These are phyloP conservation scores for Carlito syrichta DNA, from an alignment of 2,113 vertebrate species.

Conservation along the genomic window DNA sequence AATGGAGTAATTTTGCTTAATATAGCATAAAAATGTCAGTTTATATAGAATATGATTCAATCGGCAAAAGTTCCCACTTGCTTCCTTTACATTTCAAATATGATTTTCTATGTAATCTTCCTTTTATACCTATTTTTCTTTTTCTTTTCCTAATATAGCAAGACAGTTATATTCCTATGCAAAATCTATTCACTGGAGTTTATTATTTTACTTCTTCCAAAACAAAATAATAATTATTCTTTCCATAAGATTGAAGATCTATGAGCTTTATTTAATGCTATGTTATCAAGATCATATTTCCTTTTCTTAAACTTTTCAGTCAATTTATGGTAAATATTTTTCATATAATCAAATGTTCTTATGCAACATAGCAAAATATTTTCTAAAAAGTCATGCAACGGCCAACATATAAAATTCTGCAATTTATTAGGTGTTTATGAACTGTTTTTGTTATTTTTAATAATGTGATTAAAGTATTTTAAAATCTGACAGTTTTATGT, in stretches of 20 bases:
- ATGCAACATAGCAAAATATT: background rate
- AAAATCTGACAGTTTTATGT: background rate
- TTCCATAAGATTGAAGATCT: background rate
- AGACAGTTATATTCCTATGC: background rate
- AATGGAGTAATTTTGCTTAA: background rate
- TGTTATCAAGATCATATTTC: no score
- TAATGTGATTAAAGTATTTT: background rate
- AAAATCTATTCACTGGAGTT: background rate
- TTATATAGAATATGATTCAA: background rate
- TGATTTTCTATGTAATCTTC: conserved; percentile 20
- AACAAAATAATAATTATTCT: background rate
- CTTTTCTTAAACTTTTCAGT: background rate
- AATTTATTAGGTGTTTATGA: background rate
- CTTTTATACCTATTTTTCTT: background rate
- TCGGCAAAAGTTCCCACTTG: background rate
- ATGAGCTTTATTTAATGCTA: background rate
- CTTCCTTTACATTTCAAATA: conserved; percentile 16
- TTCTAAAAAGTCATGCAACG: background rate
- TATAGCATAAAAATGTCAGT: background rate
- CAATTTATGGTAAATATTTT: background rate
- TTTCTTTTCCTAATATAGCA: background rate
- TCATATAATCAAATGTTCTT: background rate
- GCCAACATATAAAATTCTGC: background rate
- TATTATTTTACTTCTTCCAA: background rate
- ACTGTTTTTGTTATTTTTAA: background rate